Evolutionary conservation across 2,113 vertebrate species (phyloP).

Genomic region (Protomyctophum bolini): DNA sequence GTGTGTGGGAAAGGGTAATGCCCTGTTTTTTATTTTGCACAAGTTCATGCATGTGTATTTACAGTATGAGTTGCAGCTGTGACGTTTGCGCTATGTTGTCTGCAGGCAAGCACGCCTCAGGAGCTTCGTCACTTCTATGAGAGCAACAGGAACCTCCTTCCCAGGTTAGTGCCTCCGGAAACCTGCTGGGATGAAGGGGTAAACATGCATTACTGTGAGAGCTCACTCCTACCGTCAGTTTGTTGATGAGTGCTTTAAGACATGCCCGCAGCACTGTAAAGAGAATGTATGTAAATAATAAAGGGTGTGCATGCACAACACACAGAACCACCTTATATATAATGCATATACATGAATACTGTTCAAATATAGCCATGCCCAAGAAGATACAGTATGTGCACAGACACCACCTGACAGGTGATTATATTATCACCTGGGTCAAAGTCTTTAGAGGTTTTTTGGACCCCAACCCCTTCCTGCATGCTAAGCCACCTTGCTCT

Average conservation of each 20-base stretch:
- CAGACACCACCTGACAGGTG: constrained; percentile 22
- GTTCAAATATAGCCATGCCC: constrained; percentile 39
- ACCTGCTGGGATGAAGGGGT: neutral
- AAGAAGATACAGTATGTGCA: constrained; percentile 35
- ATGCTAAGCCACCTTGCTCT: neutral
- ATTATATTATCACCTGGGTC: constrained; percentile 2
- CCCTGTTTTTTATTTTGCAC: neutral
- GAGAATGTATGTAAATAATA: neutral
- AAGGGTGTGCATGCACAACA: neutral
- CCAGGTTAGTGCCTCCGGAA: constrained; percentile 80
- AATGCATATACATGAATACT: constrained; percentile 13
- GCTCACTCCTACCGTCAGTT: constrained; percentile 18
- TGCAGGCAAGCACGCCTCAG: constrained; percentile 92
- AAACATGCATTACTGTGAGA: constrained; percentile 17
- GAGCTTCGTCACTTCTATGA: constrained; percentile 95
- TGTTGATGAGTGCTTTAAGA: constrained; percentile 3
- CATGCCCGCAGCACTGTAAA: neutral
- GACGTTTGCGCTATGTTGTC: constrained; percentile 22
- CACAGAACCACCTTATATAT: neutral
- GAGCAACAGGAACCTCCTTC: constrained; percentile 90
- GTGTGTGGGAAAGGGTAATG: neutral
- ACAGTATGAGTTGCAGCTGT: neutral
- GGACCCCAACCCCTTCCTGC: neutral
- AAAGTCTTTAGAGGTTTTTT: constrained; percentile 10
- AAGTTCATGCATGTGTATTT: neutral